A percentile compares a stretch with the other conserved stretches of the same genome.
phyloP scores from a whole-genome alignment of 2,888 invertebrate species.

The Chrysomela aeneicollis region DNA sequence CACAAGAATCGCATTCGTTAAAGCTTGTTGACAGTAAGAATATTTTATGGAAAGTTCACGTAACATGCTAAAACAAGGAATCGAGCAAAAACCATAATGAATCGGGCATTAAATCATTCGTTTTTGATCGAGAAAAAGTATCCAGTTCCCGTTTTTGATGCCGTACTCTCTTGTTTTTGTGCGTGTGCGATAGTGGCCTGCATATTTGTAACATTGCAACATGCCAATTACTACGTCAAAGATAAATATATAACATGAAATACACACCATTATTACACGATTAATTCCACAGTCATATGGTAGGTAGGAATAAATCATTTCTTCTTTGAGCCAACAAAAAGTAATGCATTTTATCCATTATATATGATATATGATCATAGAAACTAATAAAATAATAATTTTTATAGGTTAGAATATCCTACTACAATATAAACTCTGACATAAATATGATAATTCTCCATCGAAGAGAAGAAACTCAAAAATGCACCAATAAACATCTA shows the following conservation, averaged over 20 bases:
- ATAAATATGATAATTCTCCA: too few relatives aligned
- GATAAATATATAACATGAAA: slow-evolving; percentile 31
- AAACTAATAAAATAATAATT: too few relatives aligned
- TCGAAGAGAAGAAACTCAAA: too few relatives aligned
- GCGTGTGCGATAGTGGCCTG: slow-evolving; percentile 41
- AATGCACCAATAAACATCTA: too few relatives aligned
- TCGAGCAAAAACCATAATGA: slow-evolving; percentile 43
- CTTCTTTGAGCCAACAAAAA: background rate
- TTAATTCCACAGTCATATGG: background rate
- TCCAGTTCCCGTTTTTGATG: slow-evolving; percentile 36
- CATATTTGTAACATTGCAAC: slow-evolving; percentile 39
- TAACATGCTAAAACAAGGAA: slow-evolving; percentile 42
- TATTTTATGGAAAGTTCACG: slow-evolving; percentile 44
- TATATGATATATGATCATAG: too few relatives aligned
- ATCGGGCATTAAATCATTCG: slow-evolving; percentile 43
- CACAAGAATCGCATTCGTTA: slow-evolving; percentile 45
- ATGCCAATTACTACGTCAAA: slow-evolving; percentile 32
- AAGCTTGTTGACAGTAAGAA: slow-evolving; percentile 42
- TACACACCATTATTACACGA: slow-evolving; percentile 15
- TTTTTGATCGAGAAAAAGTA: slow-evolving; percentile 45
- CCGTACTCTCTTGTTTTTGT: slow-evolving; percentile 40
- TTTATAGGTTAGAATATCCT: too few relatives aligned
- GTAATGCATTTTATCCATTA: too few relatives aligned
- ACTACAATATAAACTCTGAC: too few relatives aligned
- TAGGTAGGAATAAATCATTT: background rate